Base-by-base conservation (phyloP, 2,797 vertebrate species). In the Anguilla megastoma region DNA sequence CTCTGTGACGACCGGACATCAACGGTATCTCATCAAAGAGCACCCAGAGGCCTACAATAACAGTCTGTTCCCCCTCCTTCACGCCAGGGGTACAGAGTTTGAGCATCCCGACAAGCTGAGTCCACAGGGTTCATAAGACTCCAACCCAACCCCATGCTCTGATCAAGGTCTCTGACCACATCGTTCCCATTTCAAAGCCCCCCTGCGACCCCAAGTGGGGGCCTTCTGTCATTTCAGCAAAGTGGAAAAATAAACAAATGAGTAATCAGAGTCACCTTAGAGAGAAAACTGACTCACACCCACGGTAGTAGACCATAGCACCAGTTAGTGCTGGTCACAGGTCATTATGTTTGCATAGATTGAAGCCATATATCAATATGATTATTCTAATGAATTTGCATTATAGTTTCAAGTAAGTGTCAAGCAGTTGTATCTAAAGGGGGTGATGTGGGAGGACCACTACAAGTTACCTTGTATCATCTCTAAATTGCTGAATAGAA, bases 161-260 rank as follows among this genome's bases (percentile, higher is more conserved):
- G 76, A 80, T 45, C 48, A 52, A 36, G 30, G 48, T 3, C 27
- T 60, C 48, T 58, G 30, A 16, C 84, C 33, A n/a, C 84, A 24
- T 6, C 21, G 16, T 60, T 85, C 50, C n/a, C 50, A 56, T 30
- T 84, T 85, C 84, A 63, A 63, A 84, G 52, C 84, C 84, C 84
- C 10, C 10, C 52, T 27, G 1, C 60, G 52, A n/a, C 60, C 14
- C 79, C 36, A 83, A 36, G 76, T 0, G 56, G 21, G 14, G 21
- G 2, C 50, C 24, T 84, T 48, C 41, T 45, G 21, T 30, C 21
- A 84, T 84, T 84, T 54, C 82, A 30, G 82, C 10, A 27, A 84
- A 84, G 24, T 84, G 48, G 24, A 84, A 52, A 27, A 33, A 45
- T 18, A 82, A 45, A 82, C 41, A 54, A 54, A 50, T 48, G 48